Base-by-base conservation (phyloP, 2,888 invertebrate genomes). In the Drosophila lutescens region DNA sequence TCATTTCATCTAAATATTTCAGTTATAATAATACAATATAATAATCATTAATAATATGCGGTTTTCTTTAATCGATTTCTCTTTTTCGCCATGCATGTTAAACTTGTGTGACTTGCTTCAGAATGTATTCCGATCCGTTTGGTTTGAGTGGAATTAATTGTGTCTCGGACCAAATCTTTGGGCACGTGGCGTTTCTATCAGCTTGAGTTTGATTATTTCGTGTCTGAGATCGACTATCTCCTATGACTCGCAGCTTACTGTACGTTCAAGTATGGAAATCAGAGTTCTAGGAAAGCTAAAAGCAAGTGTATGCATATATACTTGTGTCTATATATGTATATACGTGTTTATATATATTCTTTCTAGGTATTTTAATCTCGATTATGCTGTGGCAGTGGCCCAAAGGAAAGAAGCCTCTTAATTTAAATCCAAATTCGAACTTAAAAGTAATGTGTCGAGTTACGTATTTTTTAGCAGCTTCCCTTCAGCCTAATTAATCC, bases 1-100 rank as follows among this genome's bases (percentile, higher is more conserved):
- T 90, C 89, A 89, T 90, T 89, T 89, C 89, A 88, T 89, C 89
- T 89, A 89, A 88, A 87, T 89, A 89, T 89, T 89, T 87, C 86
- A 88, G 82, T 89, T 80, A 84, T 84, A 89, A 89, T 89, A 88
- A 86, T 89, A 87, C 84, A 89, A 89, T 88, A 79, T 80, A 84
- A 86, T 88, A 87, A 89, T 88, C 76, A 78, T 81, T 88, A 83
- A 88, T 88, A 80, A 88, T 88, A 89, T 88, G 76, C 79, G 77
- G 77, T 68, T 80, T 74, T 82, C 46, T 76, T 53, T 80, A 75
- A 81, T 85, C 76, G 73, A 78, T 81, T 86, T 79, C 59, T 77
- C 71, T 47, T 66, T 46, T 78, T 67, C 44, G 59, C 67, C 68
- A 54, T 62, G 69, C 47, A 55, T 54, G 60, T 54, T 55, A 56